Conservation (phyloP, 2,113 vertebrate genomes). For the Pachypanchax playfairii region DNA sequence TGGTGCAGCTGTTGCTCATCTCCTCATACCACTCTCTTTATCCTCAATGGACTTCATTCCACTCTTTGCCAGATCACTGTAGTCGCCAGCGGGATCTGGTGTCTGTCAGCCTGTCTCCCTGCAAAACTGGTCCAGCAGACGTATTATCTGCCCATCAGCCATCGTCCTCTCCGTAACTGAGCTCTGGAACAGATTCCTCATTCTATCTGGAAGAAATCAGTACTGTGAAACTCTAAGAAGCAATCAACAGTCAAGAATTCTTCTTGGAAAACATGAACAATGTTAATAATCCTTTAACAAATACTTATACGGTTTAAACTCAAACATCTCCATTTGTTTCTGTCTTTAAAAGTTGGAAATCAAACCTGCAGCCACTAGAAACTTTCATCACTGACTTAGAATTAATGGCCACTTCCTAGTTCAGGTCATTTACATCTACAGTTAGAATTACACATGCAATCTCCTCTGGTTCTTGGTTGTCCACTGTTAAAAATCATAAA, state of each 20-base stretch:
- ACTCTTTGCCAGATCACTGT: background rate
- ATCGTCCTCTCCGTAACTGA: background rate
- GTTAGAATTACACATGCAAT: background rate
- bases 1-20: constrained; percentile 6
- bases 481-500: background rate
- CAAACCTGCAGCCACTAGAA: too few species aligned
- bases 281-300: too few species aligned
- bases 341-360: background rate
- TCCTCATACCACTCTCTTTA: constrained; percentile 1
- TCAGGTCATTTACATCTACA: too few species aligned
- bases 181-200: background rate
- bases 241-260: too few species aligned
- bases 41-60: background rate
- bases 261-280: too few species aligned
- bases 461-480: background rate
- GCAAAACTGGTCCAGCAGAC: background rate
- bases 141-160: background rate
- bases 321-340: background rate
- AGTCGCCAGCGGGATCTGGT: background rate
- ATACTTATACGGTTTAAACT: too few species aligned
- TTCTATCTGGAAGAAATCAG: background rate
- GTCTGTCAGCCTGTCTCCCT: background rate
- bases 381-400: too few species aligned
- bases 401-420: too few species aligned
- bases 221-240: background rate